These are phyloP conservation scores for Pasiphila rectangulata DNA, from an alignment of 2,888 invertebrate genomes.

Conservation along the genomic window DNA sequence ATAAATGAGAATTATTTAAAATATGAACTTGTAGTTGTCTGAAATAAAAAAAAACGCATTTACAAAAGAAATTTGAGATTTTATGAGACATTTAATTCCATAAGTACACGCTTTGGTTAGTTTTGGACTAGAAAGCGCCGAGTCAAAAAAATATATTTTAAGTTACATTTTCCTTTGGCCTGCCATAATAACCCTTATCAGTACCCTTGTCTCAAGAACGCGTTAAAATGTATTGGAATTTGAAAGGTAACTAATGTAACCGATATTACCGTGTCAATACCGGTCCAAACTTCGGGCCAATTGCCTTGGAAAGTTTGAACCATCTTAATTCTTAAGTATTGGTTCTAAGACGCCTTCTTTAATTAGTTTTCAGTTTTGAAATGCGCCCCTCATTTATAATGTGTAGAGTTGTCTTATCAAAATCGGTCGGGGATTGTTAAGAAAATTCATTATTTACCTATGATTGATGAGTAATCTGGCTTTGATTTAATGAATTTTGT, in stretches of 20 bases:
- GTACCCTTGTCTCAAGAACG: too few species aligned
- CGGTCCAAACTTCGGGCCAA: slow-evolving; percentile 68
- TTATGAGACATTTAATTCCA: too few species aligned
- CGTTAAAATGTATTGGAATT: slow-evolving; percentile 1
- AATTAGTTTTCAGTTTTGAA: slow-evolving; percentile 72
- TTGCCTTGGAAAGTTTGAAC: slow-evolving; percentile 65
- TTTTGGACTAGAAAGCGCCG: too few species aligned
- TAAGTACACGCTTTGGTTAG: too few species aligned
- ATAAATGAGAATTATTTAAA: too few species aligned
- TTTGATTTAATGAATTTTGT: slow-evolving; percentile 17
- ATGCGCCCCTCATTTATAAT: slow-evolving; percentile 66
- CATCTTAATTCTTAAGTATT: slow-evolving; percentile 70
- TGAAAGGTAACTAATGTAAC: slow-evolving; percentile 29
- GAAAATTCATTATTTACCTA: slow-evolving; percentile 35
- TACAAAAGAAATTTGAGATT: too few species aligned
- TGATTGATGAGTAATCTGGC: slow-evolving; percentile 34
- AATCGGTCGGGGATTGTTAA: slow-evolving; percentile 25
- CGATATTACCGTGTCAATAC: slow-evolving; percentile 59
- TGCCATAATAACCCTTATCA: too few species aligned
- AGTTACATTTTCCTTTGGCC: too few species aligned
- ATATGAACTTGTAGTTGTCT: too few species aligned
- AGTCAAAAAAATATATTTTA: too few species aligned
- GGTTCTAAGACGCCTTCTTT: slow-evolving; percentile 63
- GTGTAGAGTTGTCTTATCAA: slow-evolving; percentile 45
- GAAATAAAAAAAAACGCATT: too few species aligned